Base-by-base conservation (phyloP, 2,888 invertebrate species). In the Siphlonurus alternatus region DNA sequence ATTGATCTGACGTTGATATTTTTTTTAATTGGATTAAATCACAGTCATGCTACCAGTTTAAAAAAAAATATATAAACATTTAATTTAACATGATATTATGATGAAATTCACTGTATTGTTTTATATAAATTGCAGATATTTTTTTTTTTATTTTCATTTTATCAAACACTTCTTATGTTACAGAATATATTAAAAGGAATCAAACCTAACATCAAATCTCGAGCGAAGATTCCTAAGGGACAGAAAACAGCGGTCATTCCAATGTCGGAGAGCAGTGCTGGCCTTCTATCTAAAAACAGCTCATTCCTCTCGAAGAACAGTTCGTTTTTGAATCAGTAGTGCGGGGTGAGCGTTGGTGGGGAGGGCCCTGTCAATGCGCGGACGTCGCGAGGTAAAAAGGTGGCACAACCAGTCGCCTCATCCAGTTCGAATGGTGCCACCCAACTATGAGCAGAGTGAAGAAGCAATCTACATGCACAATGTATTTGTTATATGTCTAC, bases 121-220 rank as follows among this genome's bases (percentile, higher is more conserved):
- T n/a, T n/a, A n/a, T n/a, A n/a, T n/a, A n/a, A n/a, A n/a, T n/a
- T n/a, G n/a, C n/a, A n/a, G n/a, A n/a, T n/a, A n/a, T n/a, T n/a
- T n/a, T n/a, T n/a, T n/a, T n/a, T n/a, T n/a, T n/a, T n/a, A n/a
- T n/a, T n/a, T n/a, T n/a, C n/a, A n/a, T n/a, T n/a, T n/a, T n/a
- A n/a, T n/a, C n/a, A n/a, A n/a, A n/a, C n/a, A n/a, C 38, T 56
- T 54, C 59, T 64, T 68, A 61, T 65, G 65, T 74, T 74, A 23
- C 72, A 80, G 80, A 80, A 80, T 67, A 67, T 80, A n/a, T 68
- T 73, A 62, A 75, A 74, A 61, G 80, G 81, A 19, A 65, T 80
- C 2, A 71, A 76, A 63, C 78, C 81, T 1, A 76, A 77, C 64
- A 76, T 80, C 59, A 79, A 78, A 66, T 76, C 73, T 20, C 70